Evolutionary conservation across 2,113 vertebrate genomes (phyloP).

Genomic region (Macroglossus sobrinus): DNA sequence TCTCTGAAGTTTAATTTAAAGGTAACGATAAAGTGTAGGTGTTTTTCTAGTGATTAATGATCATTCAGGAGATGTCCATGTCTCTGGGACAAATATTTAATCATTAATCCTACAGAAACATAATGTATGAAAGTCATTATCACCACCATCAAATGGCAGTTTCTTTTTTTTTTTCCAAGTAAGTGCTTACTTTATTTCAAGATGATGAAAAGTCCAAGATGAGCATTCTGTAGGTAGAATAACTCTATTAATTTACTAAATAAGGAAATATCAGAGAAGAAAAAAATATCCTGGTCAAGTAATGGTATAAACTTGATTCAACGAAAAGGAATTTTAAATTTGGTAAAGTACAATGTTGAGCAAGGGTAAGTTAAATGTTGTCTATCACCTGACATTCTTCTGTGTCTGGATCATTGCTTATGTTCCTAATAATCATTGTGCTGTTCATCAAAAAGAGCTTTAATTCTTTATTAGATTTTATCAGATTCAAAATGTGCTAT

Average conservation of each 20-base stretch:
- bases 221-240: neutral
- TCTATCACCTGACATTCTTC: neutral
- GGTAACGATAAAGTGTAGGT: conserved; percentile 42
- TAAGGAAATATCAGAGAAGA: neutral
- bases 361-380: neutral
- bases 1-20: conserved; percentile 60
- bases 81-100: neutral
- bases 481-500: neutral
- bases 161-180: neutral
- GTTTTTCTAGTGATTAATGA: conserved; percentile 58
- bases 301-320: neutral
- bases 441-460: neutral
- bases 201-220: neutral
- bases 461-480: neutral
- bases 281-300: neutral
- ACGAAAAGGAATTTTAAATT: neutral
- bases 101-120: conserved; percentile 43
- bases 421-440: conserved; percentile 10
- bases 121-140: neutral
- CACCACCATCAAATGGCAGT: conserved; percentile 3
- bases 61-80: neutral
- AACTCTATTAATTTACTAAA: neutral
- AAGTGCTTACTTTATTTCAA: conserved; percentile 13
- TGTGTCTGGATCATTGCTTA: neutral
- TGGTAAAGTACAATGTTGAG: neutral